Evolutionary conservation across 2,888 invertebrate species (phyloP), one percentile per base, ranked within the genome.

Genomic region (Sarcophaga subvicina): DNA sequence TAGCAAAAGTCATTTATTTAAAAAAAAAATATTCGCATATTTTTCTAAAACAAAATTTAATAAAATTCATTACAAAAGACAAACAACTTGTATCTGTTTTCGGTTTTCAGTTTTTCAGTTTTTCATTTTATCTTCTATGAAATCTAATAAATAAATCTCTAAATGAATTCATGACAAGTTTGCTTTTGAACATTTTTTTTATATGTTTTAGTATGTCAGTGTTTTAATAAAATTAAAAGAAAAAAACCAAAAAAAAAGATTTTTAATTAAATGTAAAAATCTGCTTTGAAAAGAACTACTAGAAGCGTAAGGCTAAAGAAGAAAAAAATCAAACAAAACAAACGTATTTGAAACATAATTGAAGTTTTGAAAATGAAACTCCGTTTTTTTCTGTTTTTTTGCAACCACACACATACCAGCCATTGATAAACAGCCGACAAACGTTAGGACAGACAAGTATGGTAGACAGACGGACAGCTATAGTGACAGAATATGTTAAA

Each of bases 91-190:
- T 62, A 27, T 49, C 12, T 17, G 12, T 54, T 54, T 12, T 49
- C 20, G 11, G 45, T 37, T 37, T 37, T 37, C 37, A 8, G 45
- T 73, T n/a, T 60, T 67, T 71, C 12, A 54, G 14, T 70, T 54
- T 66, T 76, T 84, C 22, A 54, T 84, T 71, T 71, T 87, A 81
- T 86, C 78, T 80, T 77, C 10, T 66, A 66, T 37, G 77, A 81
- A 87, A 82, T 82, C 73, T 66, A 80, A 86, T 70, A 86, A 86
- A 83, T 75, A 80, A 83, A 86, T n/a, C 75, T 81, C 66, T 47
- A 81, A 87, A 87, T 84, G 76, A 87, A 87, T 84, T 87, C 87
- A 80, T 82, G 81, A 76, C 87, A 82, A 72, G 84, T 79, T 72
- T 70, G 54, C 14, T 54, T 71, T 37, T 70, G 37, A 37, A 37